Base-by-base conservation (phyloP, 2,888 invertebrate genomes). In the Tenthredo livida region DNA sequence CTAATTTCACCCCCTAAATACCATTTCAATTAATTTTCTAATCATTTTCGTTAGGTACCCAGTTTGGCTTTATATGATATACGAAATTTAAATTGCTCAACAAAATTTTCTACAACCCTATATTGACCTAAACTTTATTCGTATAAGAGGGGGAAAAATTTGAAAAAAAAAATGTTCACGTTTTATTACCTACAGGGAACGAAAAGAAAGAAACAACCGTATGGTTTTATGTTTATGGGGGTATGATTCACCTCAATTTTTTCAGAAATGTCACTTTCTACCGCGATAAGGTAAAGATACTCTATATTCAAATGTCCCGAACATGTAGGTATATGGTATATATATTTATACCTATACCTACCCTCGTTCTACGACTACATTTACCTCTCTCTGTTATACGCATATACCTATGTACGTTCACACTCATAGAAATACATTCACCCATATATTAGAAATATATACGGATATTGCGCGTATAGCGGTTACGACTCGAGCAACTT, bases 271-370 rank as follows among this genome's bases (percentile, higher is more conserved):
- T 54, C n/a, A 21, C 43, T 21, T 21, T 43, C 73, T 73, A 7
- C 43, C 17, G 12, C 73, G 73, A 73, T 73, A 73, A 73, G 40
- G 25, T 43, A 43, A 73, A 43, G 73, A 73, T 73, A 73, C 73
- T 73, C 21, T 73, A 73, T 73, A 73, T 73, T 70, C 33, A 70
- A 70, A 70, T 70, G 37, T 70, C 37, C n/a, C 40, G 17, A 37
- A 15, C 37, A 17, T 25, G 29, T 29, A 29, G 1, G 2, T 70
- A 70, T 15, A 33, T 33, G 12, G 5, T 65, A 7, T 37, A 15
- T 65, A 12, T 29, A 29, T n/a, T n/a, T 29, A 12, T 21, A 15
- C 17, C 6, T 29, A 29, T 65, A 29, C 9, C 37, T 40, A 15
- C 37, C 12, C 37, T 37, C 37, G 10, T 12, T 70, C n/a, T n/a